Evolutionary conservation across 1,140 invertebrate genomes (phyloP).

Genomic region (Trinorchestia longiramus): DNA sequence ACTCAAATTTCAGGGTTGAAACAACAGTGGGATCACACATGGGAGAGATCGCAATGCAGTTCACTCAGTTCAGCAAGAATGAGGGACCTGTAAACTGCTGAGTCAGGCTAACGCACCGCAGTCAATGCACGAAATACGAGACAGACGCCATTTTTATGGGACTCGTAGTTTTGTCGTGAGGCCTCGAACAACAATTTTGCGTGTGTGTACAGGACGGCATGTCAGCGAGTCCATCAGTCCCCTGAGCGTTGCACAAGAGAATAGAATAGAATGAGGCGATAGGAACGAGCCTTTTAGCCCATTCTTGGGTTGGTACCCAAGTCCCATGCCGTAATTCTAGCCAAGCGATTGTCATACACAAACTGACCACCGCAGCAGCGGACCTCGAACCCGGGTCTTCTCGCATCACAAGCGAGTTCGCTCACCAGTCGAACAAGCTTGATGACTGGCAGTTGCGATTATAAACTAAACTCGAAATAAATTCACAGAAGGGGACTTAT

Average conservation of each 20-base stretch:
- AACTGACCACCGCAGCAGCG: too few relatives aligned
- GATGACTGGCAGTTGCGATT: too few relatives aligned
- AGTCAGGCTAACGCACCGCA: not conserved
- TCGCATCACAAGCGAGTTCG: too few relatives aligned
- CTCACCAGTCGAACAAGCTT: too few relatives aligned
- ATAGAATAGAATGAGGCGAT: too few relatives aligned
- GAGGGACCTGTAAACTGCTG: not conserved
- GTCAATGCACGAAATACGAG: not conserved
- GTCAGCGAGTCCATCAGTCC: constrained; percentile 1
- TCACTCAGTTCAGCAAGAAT: not conserved
- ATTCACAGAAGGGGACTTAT: too few relatives aligned
- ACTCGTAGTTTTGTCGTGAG: not conserved
- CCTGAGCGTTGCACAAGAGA: not conserved
- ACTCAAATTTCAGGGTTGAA: not conserved
- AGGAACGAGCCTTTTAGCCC: too few relatives aligned
- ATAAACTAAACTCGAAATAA: too few relatives aligned
- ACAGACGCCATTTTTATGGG: not conserved
- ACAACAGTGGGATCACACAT: not conserved
- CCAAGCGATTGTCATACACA: too few relatives aligned
- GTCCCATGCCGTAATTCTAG: too few relatives aligned
- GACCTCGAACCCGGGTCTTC: too few relatives aligned
- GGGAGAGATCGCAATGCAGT: not conserved
- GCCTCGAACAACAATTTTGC: not conserved
- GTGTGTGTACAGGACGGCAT: not conserved
- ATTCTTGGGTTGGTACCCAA: too few relatives aligned